Percentiles rank a stretch among this genome's conserved stretches.
These are phyloP conservation scores for Phenacoccus solenopsis DNA, from an alignment of 1,140 invertebrate genomes.

Conservation along the genomic window DNA sequence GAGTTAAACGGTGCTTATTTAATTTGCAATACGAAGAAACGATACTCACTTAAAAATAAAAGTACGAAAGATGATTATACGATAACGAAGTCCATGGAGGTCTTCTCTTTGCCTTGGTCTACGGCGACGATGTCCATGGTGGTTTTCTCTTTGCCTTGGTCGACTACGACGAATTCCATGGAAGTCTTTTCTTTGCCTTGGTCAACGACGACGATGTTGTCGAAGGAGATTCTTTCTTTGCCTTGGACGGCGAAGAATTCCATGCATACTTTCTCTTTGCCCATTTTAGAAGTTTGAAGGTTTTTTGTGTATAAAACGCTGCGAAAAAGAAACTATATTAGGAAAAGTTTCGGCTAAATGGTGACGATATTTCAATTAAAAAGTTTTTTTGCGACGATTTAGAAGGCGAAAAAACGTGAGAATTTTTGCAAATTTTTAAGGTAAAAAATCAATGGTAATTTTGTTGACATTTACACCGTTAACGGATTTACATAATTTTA, in stretches of 20 bases:
- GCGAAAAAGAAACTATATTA: no score
- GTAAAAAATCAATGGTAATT: no score
- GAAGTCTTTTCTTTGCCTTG: not conserved
- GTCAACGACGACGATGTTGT: not conserved
- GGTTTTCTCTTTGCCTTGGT: not conserved
- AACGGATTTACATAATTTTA: not conserved
- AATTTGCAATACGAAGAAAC: not conserved
- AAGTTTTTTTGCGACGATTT: no score
- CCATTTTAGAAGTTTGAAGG: no score
- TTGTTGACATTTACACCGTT: no score
- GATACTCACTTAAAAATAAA: no score
- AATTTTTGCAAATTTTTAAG: no score
- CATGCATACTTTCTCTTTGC: not conserved
- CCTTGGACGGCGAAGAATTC: not conserved
- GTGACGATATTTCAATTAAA: no score
- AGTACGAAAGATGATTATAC: no score
- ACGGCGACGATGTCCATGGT: not conserved
- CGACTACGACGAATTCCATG: not conserved
- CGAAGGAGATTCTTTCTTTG: not conserved
- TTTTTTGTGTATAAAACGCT: not conserved
- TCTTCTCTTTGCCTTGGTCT: not conserved
- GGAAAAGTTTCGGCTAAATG: no score
- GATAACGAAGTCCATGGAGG: not conserved
- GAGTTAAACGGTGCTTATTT: no score
- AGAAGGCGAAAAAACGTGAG: no score